phyloP scores from a whole-genome alignment of 2,888 invertebrate species.

The Mycalesis mineus region DNA sequence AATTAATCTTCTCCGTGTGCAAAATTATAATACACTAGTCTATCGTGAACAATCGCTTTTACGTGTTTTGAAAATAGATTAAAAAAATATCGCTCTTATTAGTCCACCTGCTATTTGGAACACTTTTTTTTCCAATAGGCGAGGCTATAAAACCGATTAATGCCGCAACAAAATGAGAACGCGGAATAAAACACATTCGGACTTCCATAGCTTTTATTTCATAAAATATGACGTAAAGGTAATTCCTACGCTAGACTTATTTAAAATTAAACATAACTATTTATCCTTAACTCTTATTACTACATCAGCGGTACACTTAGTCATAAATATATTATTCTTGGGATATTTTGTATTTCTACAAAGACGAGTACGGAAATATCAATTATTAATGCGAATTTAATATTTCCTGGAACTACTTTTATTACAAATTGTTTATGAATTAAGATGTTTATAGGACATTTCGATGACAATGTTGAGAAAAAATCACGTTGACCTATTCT shows the following conservation, averaged over 20 bases:
- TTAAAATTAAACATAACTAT: neutral
- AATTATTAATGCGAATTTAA: neutral
- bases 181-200: neutral
- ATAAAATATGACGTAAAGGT: neutral
- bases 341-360: neutral
- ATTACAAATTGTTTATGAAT: neutral
- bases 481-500: no score
- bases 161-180: neutral
- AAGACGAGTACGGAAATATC: neutral
- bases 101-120: neutral
- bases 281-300: neutral
- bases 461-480: neutral
- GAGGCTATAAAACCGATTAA: neutral
- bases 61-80: neutral
- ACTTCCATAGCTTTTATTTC: constrained; percentile 1
- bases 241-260: neutral
- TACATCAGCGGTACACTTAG: neutral
- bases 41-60: neutral
- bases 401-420: neutral
- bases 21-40: neutral
- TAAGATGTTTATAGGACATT: neutral
- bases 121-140: neutral
- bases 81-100: neutral
- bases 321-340: neutral
- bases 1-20: neutral